phyloP scores from a whole-genome alignment of 2,113 vertebrate genomes.

The Dicentrarchus labrax region DNA sequence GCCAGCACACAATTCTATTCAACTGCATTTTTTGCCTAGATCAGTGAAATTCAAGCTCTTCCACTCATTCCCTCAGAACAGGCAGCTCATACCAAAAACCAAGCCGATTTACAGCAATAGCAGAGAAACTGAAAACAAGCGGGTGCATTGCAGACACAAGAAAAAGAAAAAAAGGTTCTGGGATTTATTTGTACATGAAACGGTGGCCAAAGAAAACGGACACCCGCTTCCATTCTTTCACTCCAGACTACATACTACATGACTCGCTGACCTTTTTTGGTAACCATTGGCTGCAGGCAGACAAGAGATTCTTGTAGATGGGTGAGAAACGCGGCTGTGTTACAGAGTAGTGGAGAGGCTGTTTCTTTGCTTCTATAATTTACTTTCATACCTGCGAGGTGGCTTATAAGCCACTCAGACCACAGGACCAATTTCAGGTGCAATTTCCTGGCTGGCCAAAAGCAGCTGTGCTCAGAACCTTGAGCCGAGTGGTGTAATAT shows the following conservation, averaged over 20 bases:
- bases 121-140: conserved; percentile 42
- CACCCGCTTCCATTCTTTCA: conserved; percentile 28
- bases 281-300: conserved; percentile 29
- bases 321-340: conserved; percentile 24
- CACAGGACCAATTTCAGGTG: conserved; percentile 74
- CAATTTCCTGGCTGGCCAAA: conserved; percentile 66
- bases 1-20: conserved; percentile 42
- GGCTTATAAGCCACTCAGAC: conserved; percentile 62
- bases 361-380: conserved; percentile 58
- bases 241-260: not conserved
- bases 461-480: conserved; percentile 72
- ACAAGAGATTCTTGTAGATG: conserved; percentile 21
- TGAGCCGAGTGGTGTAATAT: conserved; percentile 32
- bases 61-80: conserved; percentile 45
- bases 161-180: conserved; percentile 23
- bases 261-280: conserved; percentile 47
- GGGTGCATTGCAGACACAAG: not conserved
- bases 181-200: conserved; percentile 48
- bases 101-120: conserved; percentile 28
- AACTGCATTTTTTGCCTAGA: conserved; percentile 40
- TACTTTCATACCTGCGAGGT: conserved; percentile 57
- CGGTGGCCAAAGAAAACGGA: conserved; percentile 60
- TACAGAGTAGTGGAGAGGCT: conserved; percentile 34
- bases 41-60: conserved; percentile 62
- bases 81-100: conserved; percentile 23